Conservation (phyloP, 35 echinoderm and acorn worm species). For the Apostichopus californicus region DNA sequence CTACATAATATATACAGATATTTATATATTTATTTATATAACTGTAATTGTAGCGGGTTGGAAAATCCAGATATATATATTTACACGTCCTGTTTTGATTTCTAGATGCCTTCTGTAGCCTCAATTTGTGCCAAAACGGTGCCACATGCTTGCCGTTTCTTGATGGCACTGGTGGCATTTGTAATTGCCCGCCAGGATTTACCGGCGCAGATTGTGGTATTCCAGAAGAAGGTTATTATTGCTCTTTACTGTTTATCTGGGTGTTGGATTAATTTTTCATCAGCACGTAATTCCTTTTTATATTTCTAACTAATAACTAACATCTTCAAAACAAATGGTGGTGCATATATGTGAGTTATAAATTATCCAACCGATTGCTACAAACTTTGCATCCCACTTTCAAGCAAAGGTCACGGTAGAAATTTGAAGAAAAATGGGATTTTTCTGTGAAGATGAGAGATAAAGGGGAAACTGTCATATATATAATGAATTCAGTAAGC, state of each 20-base stretch:
- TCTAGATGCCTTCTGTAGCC: constrained; percentile 28
- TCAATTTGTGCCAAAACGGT: constrained; percentile 30
- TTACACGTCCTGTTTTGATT: not conserved
- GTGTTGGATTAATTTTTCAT: no score
- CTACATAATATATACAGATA: no score
- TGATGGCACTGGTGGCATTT: constrained; percentile 9
- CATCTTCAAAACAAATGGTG: no score
- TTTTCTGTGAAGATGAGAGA: not conserved
- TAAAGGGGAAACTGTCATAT: no score
- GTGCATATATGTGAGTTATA: no score
- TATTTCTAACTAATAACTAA: no score
- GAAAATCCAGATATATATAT: no score
- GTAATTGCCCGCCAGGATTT: not conserved
- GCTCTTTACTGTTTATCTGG: not conserved
- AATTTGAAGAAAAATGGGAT: not conserved
- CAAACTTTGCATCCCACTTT: not conserved
- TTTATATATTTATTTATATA: no score
- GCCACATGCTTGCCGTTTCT: not conserved
- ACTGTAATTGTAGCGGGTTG: no score
- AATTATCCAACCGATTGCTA: not conserved
- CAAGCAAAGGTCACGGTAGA: no score
- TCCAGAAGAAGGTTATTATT: not conserved
- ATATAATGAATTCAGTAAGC: no score
- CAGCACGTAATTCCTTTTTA: no score
- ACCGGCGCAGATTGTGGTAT: not conserved